phyloP scores from a whole-genome alignment of 1,140 invertebrate species.

The Heliconius congener region DNA sequence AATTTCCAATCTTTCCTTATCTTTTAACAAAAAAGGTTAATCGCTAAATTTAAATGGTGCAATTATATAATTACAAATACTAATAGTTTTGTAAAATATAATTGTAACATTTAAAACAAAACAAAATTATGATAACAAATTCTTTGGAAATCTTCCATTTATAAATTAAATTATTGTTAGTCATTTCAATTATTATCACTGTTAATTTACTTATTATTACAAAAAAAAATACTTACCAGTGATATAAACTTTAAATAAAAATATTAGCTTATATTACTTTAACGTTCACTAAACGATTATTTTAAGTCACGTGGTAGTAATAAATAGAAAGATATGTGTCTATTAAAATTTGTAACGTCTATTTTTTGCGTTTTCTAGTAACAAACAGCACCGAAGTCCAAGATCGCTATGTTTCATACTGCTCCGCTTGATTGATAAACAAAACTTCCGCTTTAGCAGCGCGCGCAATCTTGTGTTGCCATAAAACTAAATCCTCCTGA shows the following conservation, averaged over 20 bases:
- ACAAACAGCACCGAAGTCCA: slow-evolving; percentile 41
- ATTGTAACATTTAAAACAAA: not conserved
- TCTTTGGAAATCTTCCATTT: not conserved
- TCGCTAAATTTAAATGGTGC: not conserved
- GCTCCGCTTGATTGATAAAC: slow-evolving; percentile 75
- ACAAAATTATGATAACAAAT: not conserved
- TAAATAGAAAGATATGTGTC: slow-evolving; percentile 27
- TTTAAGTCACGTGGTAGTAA: slow-evolving; percentile 29
- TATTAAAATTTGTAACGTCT: slow-evolving; percentile 34
- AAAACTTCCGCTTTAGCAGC: slow-evolving; percentile 71
- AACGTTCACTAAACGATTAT: slow-evolving; percentile 17
- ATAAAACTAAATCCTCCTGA: not conserved
- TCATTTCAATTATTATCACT: slow-evolving; percentile 4
- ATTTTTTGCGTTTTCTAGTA: slow-evolving; percentile 33
- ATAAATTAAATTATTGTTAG: slow-evolving; percentile 1
- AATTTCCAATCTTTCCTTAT: not conserved
- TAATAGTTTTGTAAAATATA: not conserved
- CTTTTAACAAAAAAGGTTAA: not conserved
- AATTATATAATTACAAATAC: not conserved
- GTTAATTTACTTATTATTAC: not conserved
- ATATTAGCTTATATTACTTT: not conserved
- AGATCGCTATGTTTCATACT: slow-evolving; percentile 46
- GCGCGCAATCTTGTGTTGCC: slow-evolving; percentile 69
- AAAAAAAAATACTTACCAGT: not conserved
- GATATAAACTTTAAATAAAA: slow-evolving; percentile 6